These are phyloP conservation scores for Glyphotaelius pellucidus DNA, from an alignment of 2,888 invertebrate species.

Conservation along the genomic window DNA sequence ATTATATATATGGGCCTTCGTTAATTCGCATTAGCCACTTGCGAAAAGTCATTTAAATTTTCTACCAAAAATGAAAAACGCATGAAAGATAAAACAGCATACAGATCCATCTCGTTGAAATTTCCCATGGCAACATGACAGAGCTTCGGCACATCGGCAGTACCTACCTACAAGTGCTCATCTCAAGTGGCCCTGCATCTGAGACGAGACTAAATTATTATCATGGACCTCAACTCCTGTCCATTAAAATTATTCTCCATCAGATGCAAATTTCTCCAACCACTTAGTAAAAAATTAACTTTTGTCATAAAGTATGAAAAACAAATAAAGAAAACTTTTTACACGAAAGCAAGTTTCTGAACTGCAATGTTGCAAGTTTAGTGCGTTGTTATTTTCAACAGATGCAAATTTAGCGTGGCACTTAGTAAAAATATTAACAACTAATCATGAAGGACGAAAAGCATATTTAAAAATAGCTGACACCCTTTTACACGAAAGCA, in stretches of 20 bases:
- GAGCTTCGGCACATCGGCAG: background rate
- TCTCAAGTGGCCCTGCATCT: constrained; percentile 10
- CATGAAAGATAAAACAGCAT: background rate
- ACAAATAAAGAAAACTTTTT: background rate
- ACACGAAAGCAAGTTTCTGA: background rate
- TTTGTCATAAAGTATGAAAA: background rate
- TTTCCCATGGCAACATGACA: constrained; percentile 10
- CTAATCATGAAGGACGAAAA: background rate
- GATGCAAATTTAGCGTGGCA: constrained; percentile 1
- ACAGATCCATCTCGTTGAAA: constrained; percentile 9
- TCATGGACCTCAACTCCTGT: background rate
- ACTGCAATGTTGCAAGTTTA: background rate
- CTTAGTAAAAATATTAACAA: background rate
- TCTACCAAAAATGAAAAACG: background rate
- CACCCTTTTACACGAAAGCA: background rate
- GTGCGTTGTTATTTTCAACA: background rate
- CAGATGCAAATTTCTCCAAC: background rate
- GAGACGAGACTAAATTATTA: constrained; percentile 1
- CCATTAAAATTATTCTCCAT: background rate
- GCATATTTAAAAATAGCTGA: background rate
- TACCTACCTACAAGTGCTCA: background rate
- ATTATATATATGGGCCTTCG: no score
- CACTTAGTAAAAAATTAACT: background rate
- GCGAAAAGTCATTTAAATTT: background rate
- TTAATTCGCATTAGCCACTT: no score